Conservation (phyloP, 1,140 invertebrate species). For the Calosoma granatense region DNA sequence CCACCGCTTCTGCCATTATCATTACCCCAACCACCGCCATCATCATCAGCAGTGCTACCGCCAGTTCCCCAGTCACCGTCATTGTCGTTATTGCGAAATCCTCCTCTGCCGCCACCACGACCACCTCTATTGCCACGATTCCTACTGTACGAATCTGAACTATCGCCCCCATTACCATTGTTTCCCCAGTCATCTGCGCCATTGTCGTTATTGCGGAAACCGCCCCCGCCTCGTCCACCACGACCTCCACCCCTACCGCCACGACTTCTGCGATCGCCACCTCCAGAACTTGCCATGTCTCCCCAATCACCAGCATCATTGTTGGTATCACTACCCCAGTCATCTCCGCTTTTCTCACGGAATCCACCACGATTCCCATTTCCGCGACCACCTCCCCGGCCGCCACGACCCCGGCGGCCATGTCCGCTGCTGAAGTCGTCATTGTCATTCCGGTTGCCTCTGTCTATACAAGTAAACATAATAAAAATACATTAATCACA, state of each 20-base stretch:
- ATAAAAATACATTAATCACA: too few species aligned
- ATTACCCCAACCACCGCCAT: slow-evolving; percentile 19
- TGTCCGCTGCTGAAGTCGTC: too few species aligned
- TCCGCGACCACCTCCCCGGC: slow-evolving; percentile 18
- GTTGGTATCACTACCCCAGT: slow-evolving; percentile 10
- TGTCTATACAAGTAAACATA: too few species aligned
- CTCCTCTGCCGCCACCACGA: background rate
- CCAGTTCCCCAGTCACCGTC: slow-evolving; percentile 13
- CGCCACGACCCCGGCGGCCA: slow-evolving; percentile 11
- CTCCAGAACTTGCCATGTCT: too few species aligned
- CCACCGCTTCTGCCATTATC: slow-evolving; percentile 19
- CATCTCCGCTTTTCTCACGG: slow-evolving; percentile 7
- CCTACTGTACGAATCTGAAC: slow-evolving; percentile 10
- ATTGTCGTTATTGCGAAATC: slow-evolving; percentile 16
- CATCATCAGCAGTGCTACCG: slow-evolving; percentile 16
- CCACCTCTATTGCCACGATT: slow-evolving; percentile 10
- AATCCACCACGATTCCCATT: slow-evolving; percentile 14
- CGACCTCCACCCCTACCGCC: slow-evolving; percentile 16
- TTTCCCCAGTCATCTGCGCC: slow-evolving; percentile 10
- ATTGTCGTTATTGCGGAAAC: slow-evolving; percentile 10
- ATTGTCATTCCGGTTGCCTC: too few species aligned
- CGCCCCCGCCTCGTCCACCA: slow-evolving; percentile 11
- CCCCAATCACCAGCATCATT: slow-evolving; percentile 13
- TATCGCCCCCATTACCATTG: slow-evolving; percentile 13
- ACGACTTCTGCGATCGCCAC: slow-evolving; percentile 14